These are phyloP conservation scores for Mus caroli DNA, from an alignment of 2,797 vertebrate genomes.

Conservation along the genomic window DNA sequence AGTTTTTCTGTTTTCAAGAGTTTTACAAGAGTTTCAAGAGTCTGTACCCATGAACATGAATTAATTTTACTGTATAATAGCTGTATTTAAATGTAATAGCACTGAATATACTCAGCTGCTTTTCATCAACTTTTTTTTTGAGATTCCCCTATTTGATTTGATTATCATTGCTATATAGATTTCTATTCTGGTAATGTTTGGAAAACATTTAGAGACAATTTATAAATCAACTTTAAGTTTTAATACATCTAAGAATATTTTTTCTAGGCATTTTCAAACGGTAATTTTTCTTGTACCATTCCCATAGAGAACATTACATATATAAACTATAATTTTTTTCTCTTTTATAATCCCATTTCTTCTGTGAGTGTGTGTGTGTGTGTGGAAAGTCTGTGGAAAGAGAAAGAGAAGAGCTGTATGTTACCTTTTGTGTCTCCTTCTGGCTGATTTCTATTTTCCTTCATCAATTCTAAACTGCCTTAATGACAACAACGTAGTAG, in stretches of 20 bases:
- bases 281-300: not conserved
- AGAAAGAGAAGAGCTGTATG: not conserved
- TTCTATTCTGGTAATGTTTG: not conserved
- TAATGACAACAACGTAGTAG: slow-evolving; percentile 46
- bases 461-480: not conserved
- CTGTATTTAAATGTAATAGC: not conserved
- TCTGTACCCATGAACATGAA: not conserved
- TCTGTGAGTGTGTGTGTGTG: too few relatives aligned
- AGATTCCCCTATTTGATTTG: not conserved
- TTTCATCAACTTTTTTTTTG: slow-evolving; percentile 5
- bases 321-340: not conserved
- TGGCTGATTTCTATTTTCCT: not conserved
- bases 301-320: not conserved
- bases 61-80: not conserved
- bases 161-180: not conserved
- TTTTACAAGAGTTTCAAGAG: not conserved
- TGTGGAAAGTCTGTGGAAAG: not conserved
- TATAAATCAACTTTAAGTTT: not conserved
- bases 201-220: not conserved
- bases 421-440: not conserved
- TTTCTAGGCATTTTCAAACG: not conserved
- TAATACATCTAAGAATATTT: not conserved
- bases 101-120: not conserved
- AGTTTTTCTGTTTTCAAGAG: not conserved
- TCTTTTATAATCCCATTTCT: not conserved